Percentiles rank a stretch among this genome's conserved stretches.
Evolutionary conservation across 2,797 vertebrate genomes (phyloP).

Genomic region (Podarcis lilfordi): DNA sequence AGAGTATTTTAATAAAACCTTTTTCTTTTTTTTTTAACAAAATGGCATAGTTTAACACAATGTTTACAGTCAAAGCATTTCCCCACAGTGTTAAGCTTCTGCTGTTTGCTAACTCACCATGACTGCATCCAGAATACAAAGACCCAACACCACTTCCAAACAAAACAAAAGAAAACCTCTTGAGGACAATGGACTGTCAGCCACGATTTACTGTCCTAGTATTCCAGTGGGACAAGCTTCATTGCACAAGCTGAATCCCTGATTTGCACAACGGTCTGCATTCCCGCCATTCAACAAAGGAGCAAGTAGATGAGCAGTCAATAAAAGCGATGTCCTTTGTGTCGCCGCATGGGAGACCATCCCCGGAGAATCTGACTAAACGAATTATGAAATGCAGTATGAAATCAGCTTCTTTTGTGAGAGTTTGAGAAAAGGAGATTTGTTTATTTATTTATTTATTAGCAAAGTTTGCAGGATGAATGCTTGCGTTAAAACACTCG

Average conservation of each 20-base stretch:
- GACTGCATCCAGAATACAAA: neutral
- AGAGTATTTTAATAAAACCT: neutral
- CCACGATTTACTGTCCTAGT: slow-evolving; percentile 77
- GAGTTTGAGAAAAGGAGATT: slow-evolving; percentile 12
- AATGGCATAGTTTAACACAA: neutral
- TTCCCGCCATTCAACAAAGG: slow-evolving; percentile 76
- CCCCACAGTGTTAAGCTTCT: neutral
- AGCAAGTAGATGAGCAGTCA: slow-evolving; percentile 71
- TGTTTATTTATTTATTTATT: slow-evolving; percentile 43
- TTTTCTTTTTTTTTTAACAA: neutral
- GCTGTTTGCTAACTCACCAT: slow-evolving; percentile 2
- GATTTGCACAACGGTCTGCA: slow-evolving; percentile 78
- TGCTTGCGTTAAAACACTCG: neutral
- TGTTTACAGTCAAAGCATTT: neutral
- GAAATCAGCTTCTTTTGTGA: slow-evolving; percentile 74
- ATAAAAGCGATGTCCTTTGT: slow-evolving; percentile 75
- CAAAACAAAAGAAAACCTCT: slow-evolving; percentile 7
- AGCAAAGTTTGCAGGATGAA: neutral
- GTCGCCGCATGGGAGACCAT: slow-evolving; percentile 64
- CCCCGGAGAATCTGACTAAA: slow-evolving; percentile 75
- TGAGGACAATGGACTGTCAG: slow-evolving; percentile 79
- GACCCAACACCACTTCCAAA: neutral
- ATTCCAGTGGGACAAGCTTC: slow-evolving; percentile 76
- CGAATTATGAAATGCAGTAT: slow-evolving; percentile 78
- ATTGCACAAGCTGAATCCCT: slow-evolving; percentile 81